phyloP scores from a whole-genome alignment of 2,797 vertebrate genomes.

The Sparus aurata region DNA sequence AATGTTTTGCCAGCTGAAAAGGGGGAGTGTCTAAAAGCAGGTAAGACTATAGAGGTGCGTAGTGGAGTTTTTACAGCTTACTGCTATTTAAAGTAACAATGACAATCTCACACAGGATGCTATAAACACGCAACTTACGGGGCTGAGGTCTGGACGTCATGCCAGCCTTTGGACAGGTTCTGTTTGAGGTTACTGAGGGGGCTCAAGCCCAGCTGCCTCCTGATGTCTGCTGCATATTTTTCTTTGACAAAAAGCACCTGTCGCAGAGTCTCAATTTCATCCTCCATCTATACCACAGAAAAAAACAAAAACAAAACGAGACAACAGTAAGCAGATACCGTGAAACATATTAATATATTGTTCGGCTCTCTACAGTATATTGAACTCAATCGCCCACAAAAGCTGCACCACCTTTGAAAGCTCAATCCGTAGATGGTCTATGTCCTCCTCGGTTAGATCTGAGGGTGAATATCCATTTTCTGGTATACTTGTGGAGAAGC shows the following conservation, averaged over 20 bases:
- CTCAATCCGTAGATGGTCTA: conserved; percentile 88
- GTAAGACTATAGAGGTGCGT: background rate
- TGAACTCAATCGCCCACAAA: background rate
- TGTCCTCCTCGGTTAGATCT: conserved; percentile 89
- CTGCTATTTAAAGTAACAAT: background rate
- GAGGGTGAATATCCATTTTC: conserved; percentile 74
- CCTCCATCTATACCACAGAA: conserved; percentile 88
- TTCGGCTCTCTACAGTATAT: background rate
- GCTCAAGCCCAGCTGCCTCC: conserved; percentile 92
- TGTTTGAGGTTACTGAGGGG: conserved; percentile 91
- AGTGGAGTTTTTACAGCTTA: background rate
- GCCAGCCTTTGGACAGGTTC: conserved; percentile 94
- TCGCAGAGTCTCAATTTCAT: conserved; percentile 94
- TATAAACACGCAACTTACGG: conserved; percentile 86
- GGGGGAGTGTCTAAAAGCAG: conserved; percentile 11
- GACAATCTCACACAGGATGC: background rate
- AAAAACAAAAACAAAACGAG: conserved; percentile 8
- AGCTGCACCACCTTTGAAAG: conserved; percentile 88
- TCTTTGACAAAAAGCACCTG: conserved; percentile 95
- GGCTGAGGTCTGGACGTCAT: conserved; percentile 92
- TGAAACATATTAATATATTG: background rate
- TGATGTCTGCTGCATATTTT: conserved; percentile 91
- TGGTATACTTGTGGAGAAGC: conserved; percentile 83
- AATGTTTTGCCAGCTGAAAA: conserved; percentile 10
- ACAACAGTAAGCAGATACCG: background rate